Evolutionary conservation across 1,140 invertebrate genomes (phyloP), one percentile per base, ranked within the genome.

Genomic region (Drosophila lini): DNA sequence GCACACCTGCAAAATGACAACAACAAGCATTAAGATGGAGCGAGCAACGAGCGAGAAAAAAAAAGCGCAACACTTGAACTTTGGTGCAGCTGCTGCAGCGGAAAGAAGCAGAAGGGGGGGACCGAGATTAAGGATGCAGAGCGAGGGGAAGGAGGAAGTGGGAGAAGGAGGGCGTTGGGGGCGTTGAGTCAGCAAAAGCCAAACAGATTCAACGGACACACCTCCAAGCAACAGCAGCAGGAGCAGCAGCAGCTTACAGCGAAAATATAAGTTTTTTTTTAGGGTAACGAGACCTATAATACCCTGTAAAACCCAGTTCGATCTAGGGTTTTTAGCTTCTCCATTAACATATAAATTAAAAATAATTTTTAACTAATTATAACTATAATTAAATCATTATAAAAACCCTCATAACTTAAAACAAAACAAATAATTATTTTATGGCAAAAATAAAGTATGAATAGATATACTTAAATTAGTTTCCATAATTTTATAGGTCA

Each of bases 61-160:
- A 79, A 71, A 22, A 22, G 69, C 59, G 74, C 82, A 86, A 86
- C 82, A 88, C 82, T 88, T 88, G 82, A 86, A 88, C 82, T 86
- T 88, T 86, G 76, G 48, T 34, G 82, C 82, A 88, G 83, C 82
- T 86, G 82, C 82, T 88, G 82, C 78, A 74, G 48, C 55, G 25
- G 7, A 75, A 57, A 53, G 60, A 13, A 70, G 44, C 22, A 19
- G 34, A 11, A 11, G 22, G 11, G 11, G 22, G n/a, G n/a, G n/a
- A 42, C 3, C 16, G 22, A 34, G 48, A 45, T 50, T 25, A 42
- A 64, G 38, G 31, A 25, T 25, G 47, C 31, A 34, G 40, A 55
- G 44, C 32, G n/a, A 28, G 31, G 9, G 9, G 32, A 32, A 28
- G 5, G 31, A 15, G 32, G 13, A 15, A 38, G 52, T 36, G 19